Evolutionary conservation across 1,140 invertebrate species (phyloP).

Genomic region (Plectrocnemia conspersa): DNA sequence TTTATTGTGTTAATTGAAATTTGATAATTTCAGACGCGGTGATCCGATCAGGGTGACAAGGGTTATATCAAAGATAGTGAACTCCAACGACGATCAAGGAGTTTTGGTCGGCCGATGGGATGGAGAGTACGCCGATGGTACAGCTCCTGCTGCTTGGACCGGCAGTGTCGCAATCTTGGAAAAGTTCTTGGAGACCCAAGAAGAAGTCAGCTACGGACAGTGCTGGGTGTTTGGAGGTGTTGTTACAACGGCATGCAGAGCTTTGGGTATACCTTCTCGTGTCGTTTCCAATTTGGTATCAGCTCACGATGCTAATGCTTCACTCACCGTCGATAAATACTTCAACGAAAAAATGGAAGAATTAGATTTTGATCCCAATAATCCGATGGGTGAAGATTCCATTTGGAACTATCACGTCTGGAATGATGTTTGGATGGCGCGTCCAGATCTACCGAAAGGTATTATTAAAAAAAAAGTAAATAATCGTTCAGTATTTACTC

Average conservation of each 20-base stretch:
- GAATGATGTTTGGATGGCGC: constrained; percentile 73
- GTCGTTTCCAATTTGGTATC: constrained; percentile 69
- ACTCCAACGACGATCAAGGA: constrained; percentile 66
- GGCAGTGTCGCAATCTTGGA: constrained; percentile 61
- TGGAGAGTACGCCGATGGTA: constrained; percentile 66
- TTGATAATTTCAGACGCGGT: constrained; percentile 50
- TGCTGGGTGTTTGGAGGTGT: constrained; percentile 77
- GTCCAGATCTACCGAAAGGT: constrained; percentile 63
- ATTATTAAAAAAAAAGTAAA: constrained; percentile 14
- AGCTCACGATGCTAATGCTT: constrained; percentile 66
- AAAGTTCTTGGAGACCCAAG: constrained; percentile 55
- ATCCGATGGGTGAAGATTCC: constrained; percentile 54
- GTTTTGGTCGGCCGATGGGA: constrained; percentile 68
- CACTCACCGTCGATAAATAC: constrained; percentile 70
- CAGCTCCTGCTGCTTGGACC: constrained; percentile 61
- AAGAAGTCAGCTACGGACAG: constrained; percentile 67
- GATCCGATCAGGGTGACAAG: constrained; percentile 68
- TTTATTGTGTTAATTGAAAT: neutral
- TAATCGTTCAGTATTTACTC: constrained; percentile 2
- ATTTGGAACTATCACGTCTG: constrained; percentile 78
- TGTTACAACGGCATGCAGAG: constrained; percentile 66
- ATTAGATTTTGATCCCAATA: constrained; percentile 54
- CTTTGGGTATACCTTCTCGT: constrained; percentile 66
- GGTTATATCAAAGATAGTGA: constrained; percentile 68
- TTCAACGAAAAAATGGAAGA: constrained; percentile 59